Base-by-base conservation (phyloP, 2,888 invertebrate species). In the Leucoptera coffeella region DNA sequence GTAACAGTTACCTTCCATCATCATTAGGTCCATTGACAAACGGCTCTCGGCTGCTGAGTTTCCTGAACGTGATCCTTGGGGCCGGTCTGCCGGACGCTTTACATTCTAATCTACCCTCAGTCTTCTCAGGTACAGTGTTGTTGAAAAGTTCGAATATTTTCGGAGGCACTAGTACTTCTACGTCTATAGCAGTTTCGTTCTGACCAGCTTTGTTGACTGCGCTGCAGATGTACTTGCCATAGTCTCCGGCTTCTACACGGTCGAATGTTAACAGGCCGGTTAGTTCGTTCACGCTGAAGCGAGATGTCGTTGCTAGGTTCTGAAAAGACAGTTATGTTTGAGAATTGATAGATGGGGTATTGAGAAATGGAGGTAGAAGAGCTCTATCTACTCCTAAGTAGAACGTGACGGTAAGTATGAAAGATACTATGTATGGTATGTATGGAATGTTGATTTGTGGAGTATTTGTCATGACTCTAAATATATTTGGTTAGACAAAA, bases 71-170 rank as follows among this genome's bases (percentile, higher is more conserved):
- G 22, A 93, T 78, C 13, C 62, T 61, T 0, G 93, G 93, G 8
- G 83, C 75, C 0, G 93, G 93, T 32, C 85, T 74, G 4, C 92
- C 93, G 15, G 77, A 77, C 0, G 87, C 83, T 43, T 82, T 81
- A 47, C 92, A 92, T 14, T 78, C 76, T 12, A 91, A 59, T 39
- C 74, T 75, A 1, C 80, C 78, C 39, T 80, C 78, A 22, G 73
- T 69, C 23, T 65, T 73, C 22, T 79, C 73, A 0, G 79, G 65
- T 0, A 77, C 71, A 0, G 89, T 87, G 3, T 75, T 69, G 48
- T 92, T 92, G 25, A 72, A 59, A 28, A 87, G 72, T 43, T 89
- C 85, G 45, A 79, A 82, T 43, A 92, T 82, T 43, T 78, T 81
- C 1, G 92, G 92, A 38, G 81, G 85, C 1, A 88, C 83, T 24